Evolutionary conservation across 2,797 vertebrate genomes (phyloP), one percentile per base, ranked within the genome.

Genomic region (Melanotaenia maccullochi): DNA sequence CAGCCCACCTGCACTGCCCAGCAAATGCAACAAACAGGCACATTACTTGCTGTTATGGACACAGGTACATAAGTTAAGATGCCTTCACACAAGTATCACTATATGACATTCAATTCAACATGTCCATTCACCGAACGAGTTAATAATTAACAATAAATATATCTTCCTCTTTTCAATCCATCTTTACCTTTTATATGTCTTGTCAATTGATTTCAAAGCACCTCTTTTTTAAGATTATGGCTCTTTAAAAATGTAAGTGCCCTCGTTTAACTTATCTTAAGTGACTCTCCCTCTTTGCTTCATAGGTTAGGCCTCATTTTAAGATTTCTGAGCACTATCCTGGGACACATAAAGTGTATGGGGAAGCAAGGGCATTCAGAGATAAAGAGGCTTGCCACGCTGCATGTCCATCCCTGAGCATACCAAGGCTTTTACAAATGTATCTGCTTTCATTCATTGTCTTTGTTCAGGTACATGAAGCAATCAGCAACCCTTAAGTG

Each of bases 261-360:
- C 90, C 91, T 93, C 93, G 92, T 93, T 93, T 94, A 93, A 93
- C 90, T 92, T 90, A 89, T 87, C 90, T 92, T 92, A 93, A 93
- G 93, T 64, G 89, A 92, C 91, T 92, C 88, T 89, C 76, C 75
- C 81, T 93, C 90, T 93, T 90, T 92, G 88, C 91, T 90, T 85
- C 77, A 69, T 82, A 88, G 82, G 87, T 93, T 91, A 92, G 89
- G 90, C 89, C 89, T 88, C 91, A 92, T 92, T 91, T 91, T 89
- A 87, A 90, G 88, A 93, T 91, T 91, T 92, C 87, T 91, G 90
- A 93, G 91, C 89, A 87, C 91, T 88, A 87, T 92, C 92, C 91
- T 88, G 90, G 89, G 93, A 92, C 88, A 91, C 89, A 93, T 93
- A 92, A 91, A 92, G 82, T 32, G 73, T 91, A 90, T 85, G 88